phyloP scores from a whole-genome alignment of 1,140 invertebrate genomes.

The Lasaia peninsularis region DNA sequence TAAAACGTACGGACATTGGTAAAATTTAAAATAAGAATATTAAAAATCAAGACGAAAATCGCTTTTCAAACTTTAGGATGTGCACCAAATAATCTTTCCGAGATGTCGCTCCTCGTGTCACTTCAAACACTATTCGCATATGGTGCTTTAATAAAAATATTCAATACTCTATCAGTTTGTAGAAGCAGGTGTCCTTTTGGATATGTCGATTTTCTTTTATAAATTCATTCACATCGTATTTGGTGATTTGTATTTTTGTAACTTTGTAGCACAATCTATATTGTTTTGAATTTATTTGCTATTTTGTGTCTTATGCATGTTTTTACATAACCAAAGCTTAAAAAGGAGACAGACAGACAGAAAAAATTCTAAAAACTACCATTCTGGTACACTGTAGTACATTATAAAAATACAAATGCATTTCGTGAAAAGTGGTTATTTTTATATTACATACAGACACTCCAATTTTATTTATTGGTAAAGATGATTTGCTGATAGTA shows the following conservation, averaged over 20 bases:
- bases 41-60: background rate
- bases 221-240: conserved; percentile 9
- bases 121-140: background rate
- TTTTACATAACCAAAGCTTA: too few relatives aligned
- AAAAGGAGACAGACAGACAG: too few relatives aligned
- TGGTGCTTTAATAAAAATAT: conserved; percentile 9
- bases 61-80: background rate
- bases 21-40: too few relatives aligned
- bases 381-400: too few relatives aligned
- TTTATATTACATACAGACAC: too few relatives aligned
- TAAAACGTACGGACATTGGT: too few relatives aligned
- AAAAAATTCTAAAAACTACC: too few relatives aligned
- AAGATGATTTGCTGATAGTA: too few relatives aligned
- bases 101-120: background rate
- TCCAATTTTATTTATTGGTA: too few relatives aligned
- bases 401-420: too few relatives aligned
- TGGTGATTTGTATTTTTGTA: conserved; percentile 3
- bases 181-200: background rate
- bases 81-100: background rate
- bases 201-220: background rate
- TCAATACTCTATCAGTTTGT: conserved; percentile 7
- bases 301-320: too few relatives aligned
- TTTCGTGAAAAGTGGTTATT: too few relatives aligned
- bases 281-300: background rate
- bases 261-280: background rate